Evolutionary conservation across 2,888 invertebrate species (phyloP), one percentile per base, ranked within the genome.

Genomic region (Blera fallax): DNA sequence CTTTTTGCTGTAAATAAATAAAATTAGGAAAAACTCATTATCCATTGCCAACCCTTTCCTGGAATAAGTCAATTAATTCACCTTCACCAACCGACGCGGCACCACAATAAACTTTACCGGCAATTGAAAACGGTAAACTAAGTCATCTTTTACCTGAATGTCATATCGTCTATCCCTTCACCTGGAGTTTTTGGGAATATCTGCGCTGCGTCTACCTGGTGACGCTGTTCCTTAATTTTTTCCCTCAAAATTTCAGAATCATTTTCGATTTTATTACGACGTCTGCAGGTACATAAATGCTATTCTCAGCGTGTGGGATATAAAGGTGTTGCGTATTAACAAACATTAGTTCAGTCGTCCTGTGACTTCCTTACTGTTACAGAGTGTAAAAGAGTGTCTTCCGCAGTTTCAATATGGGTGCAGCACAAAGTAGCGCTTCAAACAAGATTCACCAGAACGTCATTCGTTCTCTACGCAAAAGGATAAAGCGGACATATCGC

Each of bases 331-430:
- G 10, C 7, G 3, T 1, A 5, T 7, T 14, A 14, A n/a, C n/a
- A 37, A 11, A 32, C 50, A n/a, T 40, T 8, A 14, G 7, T 45
- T 65, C 74, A 74, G 58, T 80, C 27, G 8, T 52, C 14, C 21
- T 34, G 32, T 34, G 52, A 11, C 37, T 11, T 10, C 34, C 24
- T 14, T 10, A 16, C 29, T 7, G n/a, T 24, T 34, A 48, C 3
- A 32, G 1, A n/a, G n/a, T 14, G 11, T 2, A n/a, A 40, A 11
- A 24, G 8, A 43, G 43, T 43, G n/a, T 58, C 14, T n/a, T n/a
- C n/a, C 18, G 29, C 11, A 45, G 32, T 34, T 54, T 3, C 5
- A 60, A 52, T 18, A 82, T 82, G 81, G 81, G 81, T 10, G 40
- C 70, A 18, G 10, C 32, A 1, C 76, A 82, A n/a, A 82, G 76